Evolutionary conservation across 2,113 vertebrate genomes (phyloP), one percentile per base, ranked within the genome.

Genomic region (Prunella himalayana): DNA sequence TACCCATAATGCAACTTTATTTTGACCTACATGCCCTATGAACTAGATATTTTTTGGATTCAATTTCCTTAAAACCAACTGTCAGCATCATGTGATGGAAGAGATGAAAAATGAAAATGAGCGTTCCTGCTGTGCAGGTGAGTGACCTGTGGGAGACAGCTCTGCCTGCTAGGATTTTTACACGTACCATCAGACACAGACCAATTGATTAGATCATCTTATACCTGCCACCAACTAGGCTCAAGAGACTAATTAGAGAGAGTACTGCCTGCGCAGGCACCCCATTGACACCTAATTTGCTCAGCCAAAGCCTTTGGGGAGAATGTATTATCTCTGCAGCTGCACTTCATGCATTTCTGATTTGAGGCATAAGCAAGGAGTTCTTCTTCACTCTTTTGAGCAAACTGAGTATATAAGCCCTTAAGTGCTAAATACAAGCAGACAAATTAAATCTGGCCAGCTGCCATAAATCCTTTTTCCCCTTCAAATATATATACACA

Each of bases 281-380:
- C 98, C 98, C 98, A 98, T 98, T 98, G 98, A 98, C 98, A 98
- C 98, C 98, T 98, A 98, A 98, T 98, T 98, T 98, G 98, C 98
- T 98, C 98, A 98, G 98, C 98, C 98, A 96, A 98, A 98, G 98
- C 98, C 98, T 98, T 98, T 98, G 98, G 98, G 98, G 98, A 98
- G 98, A 98, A 98, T 97, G 98, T 97, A 98, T 98, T 98, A 98
- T 98, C 98, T 98, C 97, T 98, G 98, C 98, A 98, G 98, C 98
- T 98, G 98, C 97, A 98, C 97, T 98, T 98, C 98, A 97, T 98
- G 97, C 98, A 98, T 98, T 98, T 97, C 98, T 98, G 98, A 98
- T 98, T 98, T 92, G 94, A 98, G 97, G 97, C 97, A 97, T 94
- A 97, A 96, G 98, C 97, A 97, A 98, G 97, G 95, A 97, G 96